Evolutionary conservation across 2,797 vertebrate genomes (phyloP), one percentile per base, ranked within the genome.

Genomic region (Cirrhinus molitorella): DNA sequence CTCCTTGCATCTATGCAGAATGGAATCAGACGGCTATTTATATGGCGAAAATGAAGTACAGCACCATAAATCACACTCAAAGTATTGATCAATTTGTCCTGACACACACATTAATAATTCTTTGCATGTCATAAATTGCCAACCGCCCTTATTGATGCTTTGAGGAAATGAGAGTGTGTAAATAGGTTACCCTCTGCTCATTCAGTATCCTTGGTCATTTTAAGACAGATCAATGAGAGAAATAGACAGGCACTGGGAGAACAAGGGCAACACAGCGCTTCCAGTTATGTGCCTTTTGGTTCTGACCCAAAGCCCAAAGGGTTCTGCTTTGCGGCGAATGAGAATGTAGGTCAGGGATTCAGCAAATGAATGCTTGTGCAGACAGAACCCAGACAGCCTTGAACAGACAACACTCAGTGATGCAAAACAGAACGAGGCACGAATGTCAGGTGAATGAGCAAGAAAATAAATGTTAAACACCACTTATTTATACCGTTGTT

Each of bases 131-230:
- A 57, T 68, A 25, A 23, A n/a, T 79, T 57, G 31, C 31, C 55
- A 47, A 68, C 63, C 47, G 12, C 66, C 51, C 43, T 79, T n/a
- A 75, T 77, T 68, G 61, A 72, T 68, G 77, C 34, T 80, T 81
- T 67, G 57, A 81, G 70, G 83, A 85, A 89, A 89, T 59, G 14
- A 75, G 47, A 73, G 80, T 80, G 74, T 25, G 67, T 72, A 86
- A 86, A 72, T 91, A 87, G 90, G 87, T 90, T 90, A 91, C 75
- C 71, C 83, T 87, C 75, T 87, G 87, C 85, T 88, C 88, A 87
- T 79, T 87, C 89, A 88, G 61, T 86, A 87, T 92, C 88, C 88
- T 63, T 85, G 3, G 79, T 84, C 83, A 88, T 88, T 88, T 84
- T 87, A 92, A 88, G 37, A 84, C 55, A 71, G 72, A 77, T 83